Evolutionary conservation across 2,888 invertebrate species (phyloP).

Genomic region (Lepas anatifera): DNA sequence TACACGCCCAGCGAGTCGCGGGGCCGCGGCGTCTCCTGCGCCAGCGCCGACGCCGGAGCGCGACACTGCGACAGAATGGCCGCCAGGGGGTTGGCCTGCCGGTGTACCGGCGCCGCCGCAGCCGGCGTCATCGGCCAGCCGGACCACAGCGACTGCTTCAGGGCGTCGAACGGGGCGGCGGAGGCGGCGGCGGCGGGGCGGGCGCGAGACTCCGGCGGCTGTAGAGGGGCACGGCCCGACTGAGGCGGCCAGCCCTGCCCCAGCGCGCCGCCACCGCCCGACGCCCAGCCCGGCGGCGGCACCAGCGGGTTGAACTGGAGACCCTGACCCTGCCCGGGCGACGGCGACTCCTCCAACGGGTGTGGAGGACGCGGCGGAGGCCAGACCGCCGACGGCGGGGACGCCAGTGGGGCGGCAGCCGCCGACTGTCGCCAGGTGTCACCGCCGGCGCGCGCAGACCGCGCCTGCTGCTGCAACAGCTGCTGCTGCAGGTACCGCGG

Average conservation of each 20-base stretch:
- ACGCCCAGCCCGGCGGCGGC: constrained; percentile 18
- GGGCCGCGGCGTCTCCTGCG: background rate
- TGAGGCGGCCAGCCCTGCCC: constrained; percentile 44
- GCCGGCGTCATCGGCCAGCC: constrained; percentile 1
- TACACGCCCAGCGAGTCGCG: constrained; percentile 27
- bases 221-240: too few species aligned
- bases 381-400: constrained; percentile 25
- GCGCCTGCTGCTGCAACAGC: constrained; percentile 20
- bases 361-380: constrained; percentile 24
- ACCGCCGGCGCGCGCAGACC: constrained; percentile 22
- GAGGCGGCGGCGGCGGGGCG: background rate
- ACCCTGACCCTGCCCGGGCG: constrained; percentile 21
- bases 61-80: background rate
- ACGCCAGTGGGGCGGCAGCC: constrained; percentile 34
- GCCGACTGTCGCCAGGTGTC: constrained; percentile 24
- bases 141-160: constrained; percentile 8
- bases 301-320: constrained; percentile 31
- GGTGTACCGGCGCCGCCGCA: too few species aligned
- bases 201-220: background rate
- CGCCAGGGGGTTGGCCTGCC: background rate
- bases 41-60: background rate
- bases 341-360: constrained; percentile 29
- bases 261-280: constrained; percentile 38
- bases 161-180: background rate
- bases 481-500: too few species aligned